Evolutionary conservation across 2,797 vertebrate genomes (phyloP), one percentile per base, ranked within the genome.

Genomic region (Silurus aristotelis): DNA sequence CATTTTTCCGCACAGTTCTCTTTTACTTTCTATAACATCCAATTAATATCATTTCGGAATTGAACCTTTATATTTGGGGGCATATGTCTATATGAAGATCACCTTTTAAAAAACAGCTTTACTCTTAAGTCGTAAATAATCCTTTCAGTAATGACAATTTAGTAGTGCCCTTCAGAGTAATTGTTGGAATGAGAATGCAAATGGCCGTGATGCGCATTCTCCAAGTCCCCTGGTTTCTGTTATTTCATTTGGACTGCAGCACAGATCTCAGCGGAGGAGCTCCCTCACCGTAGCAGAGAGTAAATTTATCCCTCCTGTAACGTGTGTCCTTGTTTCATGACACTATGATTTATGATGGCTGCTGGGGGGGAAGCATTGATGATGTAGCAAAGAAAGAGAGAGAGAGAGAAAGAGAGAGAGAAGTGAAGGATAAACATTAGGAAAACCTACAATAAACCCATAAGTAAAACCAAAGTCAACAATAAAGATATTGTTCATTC

Each of bases 251-350:
- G 20, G 56, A 22, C 55, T 60, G 55, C 27, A 22, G 27, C 4
- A 38, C 55, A 60, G 55, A 22, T 38, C 55, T 60, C 75, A 60
- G 9, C 1, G 22, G 60, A 68, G 77, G 46, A 70, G 68, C 67
- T 83, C 82, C 68, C 31, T 73, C 82, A 10, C 38, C 68, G 3
- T 48, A 73, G 22, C 27, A 20, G 31, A 20, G 66, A 55, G 76
- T 84, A 84, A 67, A 63, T 79, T 63, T 80, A 80, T 58, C 83
- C 56, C 48, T 63, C 83, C 66, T 46, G 56, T 52, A 61, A 68
- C 43, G 22, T 46, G 20, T 56, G 84, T 64, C 84, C 84, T 85
- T 85, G 77, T 85, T 72, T 80, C 84, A 48, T 72, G 66, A 68
- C 48, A 19, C 76, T 63, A 60, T 85, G 84, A 85, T 80, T 68